phyloP scores from a whole-genome alignment of 2,113 vertebrate species.

The Heteronetta atricapilla region DNA sequence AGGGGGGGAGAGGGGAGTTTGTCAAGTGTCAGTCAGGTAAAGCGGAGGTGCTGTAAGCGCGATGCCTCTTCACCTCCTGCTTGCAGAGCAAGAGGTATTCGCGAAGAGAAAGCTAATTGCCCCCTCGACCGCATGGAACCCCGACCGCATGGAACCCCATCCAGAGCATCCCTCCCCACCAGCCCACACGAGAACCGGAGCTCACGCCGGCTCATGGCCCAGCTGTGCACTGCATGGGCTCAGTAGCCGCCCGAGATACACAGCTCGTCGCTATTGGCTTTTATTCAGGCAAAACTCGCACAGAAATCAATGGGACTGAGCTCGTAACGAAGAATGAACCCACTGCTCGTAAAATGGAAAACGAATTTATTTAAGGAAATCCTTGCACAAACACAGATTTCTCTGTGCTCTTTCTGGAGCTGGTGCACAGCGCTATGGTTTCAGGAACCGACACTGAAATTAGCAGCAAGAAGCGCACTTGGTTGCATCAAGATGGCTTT shows the following conservation, averaged over 20 bases:
- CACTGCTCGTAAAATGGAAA: background rate
- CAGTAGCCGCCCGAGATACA: background rate
- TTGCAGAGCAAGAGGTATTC: background rate
- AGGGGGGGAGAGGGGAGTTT: too few species aligned
- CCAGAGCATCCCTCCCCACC: background rate
- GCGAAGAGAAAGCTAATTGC: background rate
- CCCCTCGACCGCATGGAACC: background rate
- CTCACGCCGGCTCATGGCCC: background rate
- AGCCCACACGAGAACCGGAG: background rate
- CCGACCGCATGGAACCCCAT: background rate
- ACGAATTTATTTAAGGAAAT: accelerated
- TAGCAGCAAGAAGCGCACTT: background rate
- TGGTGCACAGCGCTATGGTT: background rate
- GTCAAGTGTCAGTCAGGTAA: background rate
- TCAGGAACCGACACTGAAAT: too few species aligned
- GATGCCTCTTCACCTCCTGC: background rate
- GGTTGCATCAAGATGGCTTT: background rate
- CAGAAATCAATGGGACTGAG: background rate
- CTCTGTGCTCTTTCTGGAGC: background rate
- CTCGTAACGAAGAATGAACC: background rate
- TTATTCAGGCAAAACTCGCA: background rate
- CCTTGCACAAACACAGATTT: background rate
- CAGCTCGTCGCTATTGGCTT: background rate
- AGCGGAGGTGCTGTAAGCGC: background rate
- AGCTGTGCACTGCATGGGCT: accelerated